phyloP scores from a whole-genome alignment of 2,888 invertebrate genomes.

The Euzetes globulus region DNA sequence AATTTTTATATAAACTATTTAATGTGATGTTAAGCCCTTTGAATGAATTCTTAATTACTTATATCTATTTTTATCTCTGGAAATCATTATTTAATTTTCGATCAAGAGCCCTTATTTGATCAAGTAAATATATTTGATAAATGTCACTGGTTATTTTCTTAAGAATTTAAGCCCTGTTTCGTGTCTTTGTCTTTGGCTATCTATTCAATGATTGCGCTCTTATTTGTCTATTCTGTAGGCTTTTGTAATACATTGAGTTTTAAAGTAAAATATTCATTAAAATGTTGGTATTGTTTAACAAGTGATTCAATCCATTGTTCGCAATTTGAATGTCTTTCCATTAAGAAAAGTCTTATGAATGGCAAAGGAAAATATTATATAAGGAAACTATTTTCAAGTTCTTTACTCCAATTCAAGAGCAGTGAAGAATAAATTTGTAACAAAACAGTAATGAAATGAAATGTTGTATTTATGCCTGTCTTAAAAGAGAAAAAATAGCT shows the following conservation, averaged over 20 bases:
- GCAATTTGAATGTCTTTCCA: not conserved
- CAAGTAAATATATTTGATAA: not conserved
- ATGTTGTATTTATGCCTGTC: not conserved
- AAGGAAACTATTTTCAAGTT: not conserved
- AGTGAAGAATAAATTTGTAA: not conserved
- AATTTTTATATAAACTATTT: no score
- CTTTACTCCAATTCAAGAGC: not conserved
- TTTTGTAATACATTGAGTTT: not conserved
- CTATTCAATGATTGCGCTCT: no score
- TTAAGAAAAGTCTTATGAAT: not conserved
- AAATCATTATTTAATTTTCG: not conserved
- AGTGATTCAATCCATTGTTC: not conserved
- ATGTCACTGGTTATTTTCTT: not conserved
- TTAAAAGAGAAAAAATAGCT: not conserved
- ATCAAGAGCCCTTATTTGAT: not conserved
- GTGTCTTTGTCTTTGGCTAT: not conserved
- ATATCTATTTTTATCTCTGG: no score
- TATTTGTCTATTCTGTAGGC: no score
- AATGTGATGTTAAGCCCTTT: no score
- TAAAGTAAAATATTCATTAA: conserved; percentile 9
- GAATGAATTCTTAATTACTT: no score
- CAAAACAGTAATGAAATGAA: not conserved
- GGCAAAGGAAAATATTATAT: not conserved
- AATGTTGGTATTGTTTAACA: not conserved
- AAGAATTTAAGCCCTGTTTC: not conserved